Percentiles rank a stretch among this genome's conserved stretches.
Conservation (phyloP, 2,888 invertebrate species). For the Oligia fasciuncula region DNA sequence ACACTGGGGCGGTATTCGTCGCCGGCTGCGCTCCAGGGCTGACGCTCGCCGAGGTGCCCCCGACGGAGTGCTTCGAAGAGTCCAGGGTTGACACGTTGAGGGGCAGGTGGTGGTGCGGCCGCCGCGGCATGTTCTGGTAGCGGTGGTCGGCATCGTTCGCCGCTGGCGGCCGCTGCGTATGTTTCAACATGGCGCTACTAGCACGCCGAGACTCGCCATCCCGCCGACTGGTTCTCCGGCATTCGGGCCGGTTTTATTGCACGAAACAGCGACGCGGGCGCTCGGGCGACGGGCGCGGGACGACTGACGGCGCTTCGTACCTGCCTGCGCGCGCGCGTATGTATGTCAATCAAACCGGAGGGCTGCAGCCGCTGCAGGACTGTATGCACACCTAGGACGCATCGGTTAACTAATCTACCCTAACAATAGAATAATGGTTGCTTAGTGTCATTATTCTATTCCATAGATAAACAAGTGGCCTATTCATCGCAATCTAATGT, state of each 20-base stretch:
- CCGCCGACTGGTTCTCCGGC: slow-evolving; percentile 84
- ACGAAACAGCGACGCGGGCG: slow-evolving; percentile 72
- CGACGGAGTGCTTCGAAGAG: slow-evolving; percentile 91
- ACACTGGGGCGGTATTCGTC: slow-evolving; percentile 70
- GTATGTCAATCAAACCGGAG: slow-evolving; percentile 82
- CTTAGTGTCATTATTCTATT: slow-evolving; percentile 37
- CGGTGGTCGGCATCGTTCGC: slow-evolving; percentile 89
- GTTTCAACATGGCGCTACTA: slow-evolving; percentile 92
- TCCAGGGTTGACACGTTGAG: slow-evolving; percentile 92
- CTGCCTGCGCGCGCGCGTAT: slow-evolving; percentile 80
- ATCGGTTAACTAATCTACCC: slow-evolving; percentile 71
- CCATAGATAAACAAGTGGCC: slow-evolving; percentile 53
- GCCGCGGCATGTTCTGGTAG: slow-evolving; percentile 90
- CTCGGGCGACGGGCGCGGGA: slow-evolving; percentile 77
- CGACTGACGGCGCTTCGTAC: slow-evolving; percentile 77
- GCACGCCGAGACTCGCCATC: slow-evolving; percentile 85
- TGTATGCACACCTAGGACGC: slow-evolving; percentile 57
- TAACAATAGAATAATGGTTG: slow-evolving; percentile 74
- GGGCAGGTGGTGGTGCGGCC: slow-evolving; percentile 91
- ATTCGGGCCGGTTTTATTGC: slow-evolving; percentile 78
- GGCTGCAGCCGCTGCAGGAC: slow-evolving; percentile 64
- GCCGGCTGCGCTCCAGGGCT: slow-evolving; percentile 89
- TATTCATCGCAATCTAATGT: slow-evolving; percentile 43
- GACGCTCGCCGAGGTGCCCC: slow-evolving; percentile 89
- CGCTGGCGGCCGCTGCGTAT: slow-evolving; percentile 91